A percentile compares a stretch with the other conserved stretches of the same genome.
These are phyloP conservation scores for Strongylocentrotus purpuratus DNA, from an alignment of 35 echinoderm and acorn worm species.

Conservation along the genomic window DNA sequence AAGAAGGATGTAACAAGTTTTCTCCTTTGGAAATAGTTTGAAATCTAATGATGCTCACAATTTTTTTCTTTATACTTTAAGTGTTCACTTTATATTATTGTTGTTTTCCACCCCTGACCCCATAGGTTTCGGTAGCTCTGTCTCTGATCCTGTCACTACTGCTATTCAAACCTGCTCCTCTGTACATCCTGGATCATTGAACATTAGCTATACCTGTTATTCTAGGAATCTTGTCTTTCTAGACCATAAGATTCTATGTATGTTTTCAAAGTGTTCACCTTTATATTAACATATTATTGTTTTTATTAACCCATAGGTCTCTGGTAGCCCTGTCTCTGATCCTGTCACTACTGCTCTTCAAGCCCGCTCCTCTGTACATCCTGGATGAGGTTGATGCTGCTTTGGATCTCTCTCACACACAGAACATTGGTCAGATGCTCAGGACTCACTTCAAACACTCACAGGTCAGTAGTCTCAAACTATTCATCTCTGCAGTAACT, in stretches of 20 bases:
- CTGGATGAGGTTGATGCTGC: slow-evolving; percentile 98
- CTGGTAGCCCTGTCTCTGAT: slow-evolving; percentile 93
- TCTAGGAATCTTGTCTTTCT: too few relatives aligned
- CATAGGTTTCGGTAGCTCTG: slow-evolving; percentile 64
- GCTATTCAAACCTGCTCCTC: slow-evolving; percentile 85
- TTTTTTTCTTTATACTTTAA: slow-evolving; percentile 1
- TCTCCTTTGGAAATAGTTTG: too few relatives aligned
- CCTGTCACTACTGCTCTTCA: slow-evolving; percentile 96
- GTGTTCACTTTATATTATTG: too few relatives aligned
- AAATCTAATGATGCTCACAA: slow-evolving; percentile 32
- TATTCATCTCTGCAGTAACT: background rate
- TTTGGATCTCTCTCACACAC: slow-evolving; percentile 96
- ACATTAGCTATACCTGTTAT: too few relatives aligned
- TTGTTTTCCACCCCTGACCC: too few relatives aligned
- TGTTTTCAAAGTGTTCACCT: too few relatives aligned
- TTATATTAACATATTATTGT: too few relatives aligned
- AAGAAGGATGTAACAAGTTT: background rate
- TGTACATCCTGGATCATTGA: too few relatives aligned
- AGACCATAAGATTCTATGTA: too few relatives aligned
- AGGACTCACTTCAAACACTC: slow-evolving; percentile 96
- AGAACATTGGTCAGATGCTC: slow-evolving; percentile 98
- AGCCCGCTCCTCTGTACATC: slow-evolving; percentile 98
- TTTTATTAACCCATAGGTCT: background rate
- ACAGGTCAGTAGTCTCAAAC: slow-evolving; percentile 60
- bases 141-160: slow-evolving; percentile 94